Conservation (phyloP, 2,888 invertebrate species). For the Drosophila recens region DNA sequence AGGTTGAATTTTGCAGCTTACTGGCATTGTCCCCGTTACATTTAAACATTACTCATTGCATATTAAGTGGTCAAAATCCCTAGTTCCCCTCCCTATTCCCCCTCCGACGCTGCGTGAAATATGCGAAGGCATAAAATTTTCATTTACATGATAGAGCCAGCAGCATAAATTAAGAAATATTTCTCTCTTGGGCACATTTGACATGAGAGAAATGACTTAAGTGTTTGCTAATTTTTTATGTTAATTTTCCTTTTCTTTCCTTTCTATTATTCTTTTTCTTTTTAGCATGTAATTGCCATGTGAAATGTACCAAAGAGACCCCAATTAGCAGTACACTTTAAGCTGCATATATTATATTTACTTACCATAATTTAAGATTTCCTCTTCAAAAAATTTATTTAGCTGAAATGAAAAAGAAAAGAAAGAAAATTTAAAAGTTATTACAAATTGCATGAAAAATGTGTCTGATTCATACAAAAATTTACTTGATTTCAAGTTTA, state of each 20-base stretch:
- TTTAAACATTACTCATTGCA: conserved; percentile 79
- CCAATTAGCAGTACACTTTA: conserved; percentile 55
- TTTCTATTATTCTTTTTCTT: background rate
- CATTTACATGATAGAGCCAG: conserved; percentile 41
- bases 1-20: background rate
- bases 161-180: conserved; percentile 76
- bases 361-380: conserved; percentile 71
- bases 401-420: conserved; percentile 53
- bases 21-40: conserved; percentile 77
- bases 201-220: conserved; percentile 60
- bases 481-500: conserved; percentile 13
- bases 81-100: background rate
- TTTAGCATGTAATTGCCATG: conserved; percentile 40
- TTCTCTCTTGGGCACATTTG: conserved; percentile 65
- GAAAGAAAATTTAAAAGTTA: conserved; percentile 7
- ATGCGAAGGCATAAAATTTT: conserved; percentile 65
- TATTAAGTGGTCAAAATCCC: conserved; percentile 75
- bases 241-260: conserved; percentile 44
- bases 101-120: conserved; percentile 48
- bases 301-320: conserved; percentile 35
- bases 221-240: conserved; percentile 71
- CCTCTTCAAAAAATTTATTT: conserved; percentile 30
- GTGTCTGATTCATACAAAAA: background rate
- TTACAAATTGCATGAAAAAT: conserved; percentile 20
- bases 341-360: conserved; percentile 35